These are phyloP conservation scores for Pristionchus entomophagus DNA, from an alignment of 2,888 invertebrate genomes.

Conservation along the genomic window DNA sequence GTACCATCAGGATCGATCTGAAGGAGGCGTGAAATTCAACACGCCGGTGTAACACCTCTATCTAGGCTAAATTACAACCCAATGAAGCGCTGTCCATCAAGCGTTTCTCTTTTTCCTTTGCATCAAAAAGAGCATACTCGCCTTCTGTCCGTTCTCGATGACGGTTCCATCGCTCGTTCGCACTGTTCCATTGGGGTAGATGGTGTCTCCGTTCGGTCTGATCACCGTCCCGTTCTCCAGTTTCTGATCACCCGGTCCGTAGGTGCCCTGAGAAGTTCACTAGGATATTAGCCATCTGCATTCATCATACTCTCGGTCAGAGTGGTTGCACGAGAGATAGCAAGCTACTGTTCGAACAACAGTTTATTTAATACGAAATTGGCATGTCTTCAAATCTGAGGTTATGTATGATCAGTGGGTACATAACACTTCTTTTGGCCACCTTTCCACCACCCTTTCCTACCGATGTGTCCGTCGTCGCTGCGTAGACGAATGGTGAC, in stretches of 20 bases:
- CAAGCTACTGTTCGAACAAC: too few species aligned
- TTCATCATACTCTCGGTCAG: not conserved
- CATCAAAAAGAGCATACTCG: too few species aligned
- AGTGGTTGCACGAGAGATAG: too few species aligned
- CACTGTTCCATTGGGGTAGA: slow-evolving; percentile 46
- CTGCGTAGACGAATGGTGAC: not conserved
- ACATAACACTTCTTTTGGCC: too few species aligned
- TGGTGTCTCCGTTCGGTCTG: slow-evolving; percentile 30
- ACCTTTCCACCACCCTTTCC: too few species aligned
- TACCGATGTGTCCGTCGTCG: slow-evolving; percentile 23
- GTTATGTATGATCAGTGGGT: too few species aligned
- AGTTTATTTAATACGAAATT: too few species aligned
- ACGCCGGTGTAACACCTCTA: not conserved
- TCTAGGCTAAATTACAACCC: too few species aligned
- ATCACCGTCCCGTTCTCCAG: slow-evolving; percentile 4
- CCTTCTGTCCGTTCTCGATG: slow-evolving; percentile 16
- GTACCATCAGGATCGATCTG: slow-evolving; percentile 5
- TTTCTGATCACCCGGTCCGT: slow-evolving; percentile 27
- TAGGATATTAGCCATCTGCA: not conserved
- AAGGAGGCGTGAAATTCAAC: not conserved
- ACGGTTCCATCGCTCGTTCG: not conserved
- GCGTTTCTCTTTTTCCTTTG: too few species aligned
- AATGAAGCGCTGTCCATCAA: too few species aligned
- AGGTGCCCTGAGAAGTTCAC: not conserved
- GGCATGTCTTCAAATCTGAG: too few species aligned